phyloP scores from a whole-genome alignment of 2,113 vertebrate genomes.

The Barbus barbus region DNA sequence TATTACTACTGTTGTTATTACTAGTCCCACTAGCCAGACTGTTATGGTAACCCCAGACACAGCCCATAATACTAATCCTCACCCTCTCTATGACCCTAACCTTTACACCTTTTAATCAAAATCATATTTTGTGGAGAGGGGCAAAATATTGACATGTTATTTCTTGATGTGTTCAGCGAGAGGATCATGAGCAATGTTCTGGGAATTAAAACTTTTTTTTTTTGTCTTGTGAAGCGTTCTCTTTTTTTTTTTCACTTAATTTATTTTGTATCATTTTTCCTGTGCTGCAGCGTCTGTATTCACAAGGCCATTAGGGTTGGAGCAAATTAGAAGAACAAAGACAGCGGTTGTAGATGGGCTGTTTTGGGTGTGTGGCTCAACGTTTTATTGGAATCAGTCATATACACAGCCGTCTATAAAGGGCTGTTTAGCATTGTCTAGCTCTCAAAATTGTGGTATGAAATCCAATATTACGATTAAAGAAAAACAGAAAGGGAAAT shows the following conservation, averaged over 20 bases:
- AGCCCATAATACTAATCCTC: slow-evolving; percentile 73
- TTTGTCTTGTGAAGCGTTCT: slow-evolving; percentile 26
- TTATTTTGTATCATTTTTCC: slow-evolving; percentile 34
- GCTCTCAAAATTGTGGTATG: slow-evolving; percentile 68
- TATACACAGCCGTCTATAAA: slow-evolving; percentile 52
- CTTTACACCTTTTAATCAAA: slow-evolving; percentile 82
- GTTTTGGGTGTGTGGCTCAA: slow-evolving; percentile 61
- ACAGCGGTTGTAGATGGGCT: slow-evolving; percentile 61
- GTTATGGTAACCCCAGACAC: slow-evolving; percentile 79
- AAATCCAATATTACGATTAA: slow-evolving; percentile 67
- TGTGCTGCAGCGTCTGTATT: slow-evolving; percentile 66
- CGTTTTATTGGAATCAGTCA: slow-evolving; percentile 67
- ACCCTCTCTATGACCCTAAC: slow-evolving; percentile 78
- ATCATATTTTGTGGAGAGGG: slow-evolving; percentile 75
- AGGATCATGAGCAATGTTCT: slow-evolving; percentile 64
- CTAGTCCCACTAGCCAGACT: slow-evolving; percentile 75
- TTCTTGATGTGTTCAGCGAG: slow-evolving; percentile 62
- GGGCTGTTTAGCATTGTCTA: slow-evolving; percentile 57
- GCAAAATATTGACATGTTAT: slow-evolving; percentile 77
- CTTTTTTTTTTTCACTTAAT: background rate
- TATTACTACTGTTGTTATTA: slow-evolving; percentile 81
- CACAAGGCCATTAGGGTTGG: slow-evolving; percentile 65
- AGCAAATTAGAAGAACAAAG: slow-evolving; percentile 73
- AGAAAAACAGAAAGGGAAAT: slow-evolving; percentile 60
- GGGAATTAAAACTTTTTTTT: slow-evolving; percentile 65